These are phyloP conservation scores for Rhinolophus sinicus DNA, from an alignment of 2,113 vertebrate species.

Conservation along the genomic window DNA sequence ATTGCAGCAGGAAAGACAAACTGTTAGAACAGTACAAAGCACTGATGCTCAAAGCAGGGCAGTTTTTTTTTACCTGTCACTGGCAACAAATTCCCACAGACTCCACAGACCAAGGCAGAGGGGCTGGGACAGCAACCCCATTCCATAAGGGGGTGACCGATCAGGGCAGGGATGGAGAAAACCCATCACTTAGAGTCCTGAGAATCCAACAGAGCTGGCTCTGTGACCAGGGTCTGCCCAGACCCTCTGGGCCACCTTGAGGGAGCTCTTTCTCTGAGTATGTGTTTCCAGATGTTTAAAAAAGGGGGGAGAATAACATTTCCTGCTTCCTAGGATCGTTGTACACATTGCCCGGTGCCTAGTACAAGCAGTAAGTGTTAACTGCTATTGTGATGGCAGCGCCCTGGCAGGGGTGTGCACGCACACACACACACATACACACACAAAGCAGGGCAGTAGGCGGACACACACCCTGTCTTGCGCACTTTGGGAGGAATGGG, in stretches of 20 bases:
- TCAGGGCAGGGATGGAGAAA: neutral
- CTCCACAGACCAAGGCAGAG: neutral
- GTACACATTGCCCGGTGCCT: neutral
- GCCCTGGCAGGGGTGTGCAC: neutral
- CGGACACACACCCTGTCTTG: neutral
- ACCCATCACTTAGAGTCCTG: neutral
- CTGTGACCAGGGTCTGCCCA: neutral
- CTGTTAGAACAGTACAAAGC: neutral
- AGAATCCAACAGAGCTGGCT: neutral
- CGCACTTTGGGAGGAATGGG: neutral
- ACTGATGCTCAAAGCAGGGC: neutral
- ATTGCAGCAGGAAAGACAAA: slow-evolving; percentile 10
- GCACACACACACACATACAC: neutral
- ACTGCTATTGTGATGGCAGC: neutral
- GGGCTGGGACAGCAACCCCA: neutral
- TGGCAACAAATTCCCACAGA: neutral
- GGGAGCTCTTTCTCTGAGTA: neutral
- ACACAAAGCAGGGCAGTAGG: neutral
- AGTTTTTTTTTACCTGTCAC: neutral
- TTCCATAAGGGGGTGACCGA: neutral
- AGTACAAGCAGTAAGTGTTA: neutral
- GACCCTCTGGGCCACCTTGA: neutral
- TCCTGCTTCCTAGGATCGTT: neutral
- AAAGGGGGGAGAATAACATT: neutral
- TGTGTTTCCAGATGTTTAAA: neutral